Base-by-base conservation (phyloP, 2,113 vertebrate genomes). In the Athene noctua region DNA sequence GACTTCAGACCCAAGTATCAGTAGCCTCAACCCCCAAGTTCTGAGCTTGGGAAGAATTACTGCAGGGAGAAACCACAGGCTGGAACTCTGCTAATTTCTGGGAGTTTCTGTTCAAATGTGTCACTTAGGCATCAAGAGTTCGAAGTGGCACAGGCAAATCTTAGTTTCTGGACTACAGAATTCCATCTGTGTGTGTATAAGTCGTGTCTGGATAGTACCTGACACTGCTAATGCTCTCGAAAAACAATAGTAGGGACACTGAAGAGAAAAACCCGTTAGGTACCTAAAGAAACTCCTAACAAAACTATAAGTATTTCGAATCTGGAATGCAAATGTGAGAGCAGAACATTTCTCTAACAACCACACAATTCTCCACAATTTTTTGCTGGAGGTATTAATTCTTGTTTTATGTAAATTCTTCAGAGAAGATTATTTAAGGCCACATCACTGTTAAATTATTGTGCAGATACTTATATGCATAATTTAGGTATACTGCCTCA, bases 361-460 rank as follows among this genome's bases (percentile, higher is more conserved):
- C 18, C 22, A 22, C 2, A 74, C 38, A 51, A 70, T 73, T 89
- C 66, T 54, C 38, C 47, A 42, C 52, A 17, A 55, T 72, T 90
- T 85, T 83, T 65, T 61, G 5, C 57, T 74, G 21, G 29, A 73
- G 27, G 62, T 63, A 38, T 86, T 96, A 82, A 65, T 90, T 81
- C 77, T 81, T 58, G 21, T 34, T 93, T 90, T 88, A 96, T 80
- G 81, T 29, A 90, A 90, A 91, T 91, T 96, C 54, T 94, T 94
- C 88, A 90, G 57, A 93, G 79, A 86, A 70, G n/a, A 79, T 81
- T 93, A 92, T 95, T 95, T 80, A 86, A 88, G 49, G 79, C 13
- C 40, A 17, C 11, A 59, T 27, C 11, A 74, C 34, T 71, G 34
- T 52, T 86, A 87, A 95, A 90, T 94, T 93, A 96, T 55, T 65